These are phyloP conservation scores for Dryobota labecula DNA, from an alignment of 2,888 invertebrate genomes.

Conservation along the genomic window DNA sequence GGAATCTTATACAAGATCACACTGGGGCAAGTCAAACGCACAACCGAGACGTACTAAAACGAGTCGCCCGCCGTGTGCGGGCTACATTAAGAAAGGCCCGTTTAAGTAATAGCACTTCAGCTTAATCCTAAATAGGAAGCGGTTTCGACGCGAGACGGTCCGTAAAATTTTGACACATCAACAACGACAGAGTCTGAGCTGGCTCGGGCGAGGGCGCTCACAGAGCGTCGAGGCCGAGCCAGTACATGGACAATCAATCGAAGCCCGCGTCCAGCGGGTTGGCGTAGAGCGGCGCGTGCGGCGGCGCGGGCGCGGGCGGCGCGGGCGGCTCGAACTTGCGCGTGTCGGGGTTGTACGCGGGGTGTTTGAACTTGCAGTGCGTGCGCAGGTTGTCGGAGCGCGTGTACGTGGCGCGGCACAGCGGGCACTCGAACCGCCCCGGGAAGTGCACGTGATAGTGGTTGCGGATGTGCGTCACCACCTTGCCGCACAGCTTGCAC, in stretches of 20 bases:
- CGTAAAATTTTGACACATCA: conserved; percentile 78
- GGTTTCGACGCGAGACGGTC: conserved; percentile 81
- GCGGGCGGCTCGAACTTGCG: conserved; percentile 95
- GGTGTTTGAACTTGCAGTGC: conserved; percentile 98
- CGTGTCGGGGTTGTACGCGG: conserved; percentile 96
- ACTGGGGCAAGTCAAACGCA: conserved; percentile 89
- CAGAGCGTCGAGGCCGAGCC: conserved; percentile 86
- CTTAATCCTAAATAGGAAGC: conserved; percentile 89
- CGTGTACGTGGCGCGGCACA: conserved; percentile 97
- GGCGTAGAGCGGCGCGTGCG: conserved; percentile 90
- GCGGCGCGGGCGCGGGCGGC: conserved; percentile 87
- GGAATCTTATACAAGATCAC: conserved; percentile 84
- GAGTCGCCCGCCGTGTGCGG: conserved; percentile 80
- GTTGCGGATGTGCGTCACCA: conserved; percentile 98
- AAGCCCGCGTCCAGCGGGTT: conserved; percentile 91
- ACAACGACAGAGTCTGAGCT: conserved; percentile 72
- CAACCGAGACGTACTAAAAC: conserved; percentile 89
- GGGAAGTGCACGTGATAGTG: conserved; percentile 98
- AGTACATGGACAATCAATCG: conserved; percentile 88
- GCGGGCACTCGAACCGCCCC: conserved; percentile 97
- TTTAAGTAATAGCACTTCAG: conserved; percentile 90
- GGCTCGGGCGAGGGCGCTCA: conserved; percentile 76
- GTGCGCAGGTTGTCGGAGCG: conserved; percentile 98
- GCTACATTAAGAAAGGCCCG: conserved; percentile 81
- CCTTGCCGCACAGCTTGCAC: conserved; percentile 98